phyloP scores from a whole-genome alignment of 30 jellyfish, hydroid and myxozoan species.

The Aurelia aurita region DNA sequence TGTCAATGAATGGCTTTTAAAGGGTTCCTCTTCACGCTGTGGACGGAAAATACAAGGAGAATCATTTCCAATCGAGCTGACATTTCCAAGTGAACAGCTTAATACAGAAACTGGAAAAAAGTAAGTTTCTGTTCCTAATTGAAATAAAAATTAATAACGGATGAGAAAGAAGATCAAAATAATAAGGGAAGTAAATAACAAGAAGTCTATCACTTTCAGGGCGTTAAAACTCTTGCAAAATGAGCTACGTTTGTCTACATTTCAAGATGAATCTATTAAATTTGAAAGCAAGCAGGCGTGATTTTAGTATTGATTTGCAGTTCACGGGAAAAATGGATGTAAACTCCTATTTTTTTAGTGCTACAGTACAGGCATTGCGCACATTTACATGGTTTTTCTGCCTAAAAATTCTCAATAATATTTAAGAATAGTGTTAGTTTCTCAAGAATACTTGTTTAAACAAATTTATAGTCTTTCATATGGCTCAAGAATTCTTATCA shows the following conservation, averaged over 20 bases:
- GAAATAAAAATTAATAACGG: too few species aligned
- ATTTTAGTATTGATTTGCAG: conserved; percentile 7
- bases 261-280: background rate
- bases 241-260: conserved; percentile 6
- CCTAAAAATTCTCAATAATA: too few species aligned
- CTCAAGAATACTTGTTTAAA: too few species aligned
- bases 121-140: background rate
- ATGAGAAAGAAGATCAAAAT: too few species aligned
- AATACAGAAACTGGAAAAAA: conserved; percentile 9
- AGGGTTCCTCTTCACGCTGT: conserved; percentile 25
- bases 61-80: conserved; percentile 14
- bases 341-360: background rate
- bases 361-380: too few species aligned
- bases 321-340: conserved; percentile 13
- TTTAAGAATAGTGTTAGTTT: too few species aligned
- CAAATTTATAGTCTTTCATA: too few species aligned
- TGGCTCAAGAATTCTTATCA: too few species aligned
- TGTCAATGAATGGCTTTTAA: conserved; percentile 15
- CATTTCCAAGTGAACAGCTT: conserved; percentile 23
- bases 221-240: conserved; percentile 10
- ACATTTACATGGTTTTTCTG: too few species aligned
- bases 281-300: background rate
- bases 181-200: conserved; percentile 14
- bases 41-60: conserved; percentile 22
- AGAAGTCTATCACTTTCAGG: background rate